Percentiles rank a stretch among this genome's conserved stretches.
These are phyloP conservation scores for Chionomys nivalis DNA, from an alignment of 2,113 vertebrate genomes.

Conservation along the genomic window DNA sequence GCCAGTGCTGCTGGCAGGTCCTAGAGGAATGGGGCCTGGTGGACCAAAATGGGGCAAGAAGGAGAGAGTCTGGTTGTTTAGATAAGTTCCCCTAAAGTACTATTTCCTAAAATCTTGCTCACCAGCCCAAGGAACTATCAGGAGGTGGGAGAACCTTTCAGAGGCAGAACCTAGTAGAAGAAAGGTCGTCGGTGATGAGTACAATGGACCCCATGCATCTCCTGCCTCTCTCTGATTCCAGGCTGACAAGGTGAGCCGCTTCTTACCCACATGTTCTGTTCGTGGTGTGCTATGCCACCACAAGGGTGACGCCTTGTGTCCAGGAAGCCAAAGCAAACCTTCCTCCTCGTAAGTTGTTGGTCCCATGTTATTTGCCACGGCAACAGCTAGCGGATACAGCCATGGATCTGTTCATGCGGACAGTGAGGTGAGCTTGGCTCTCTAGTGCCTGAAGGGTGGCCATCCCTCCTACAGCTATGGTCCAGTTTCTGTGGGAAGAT, in stretches of 20 bases:
- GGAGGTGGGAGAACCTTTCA: too few species aligned
- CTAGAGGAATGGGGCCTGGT: neutral
- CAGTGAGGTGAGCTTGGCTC: neutral
- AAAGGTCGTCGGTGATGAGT: too few species aligned
- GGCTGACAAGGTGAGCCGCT: neutral
- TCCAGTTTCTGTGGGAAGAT: neutral
- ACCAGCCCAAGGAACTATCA: too few species aligned
- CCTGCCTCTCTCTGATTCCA: neutral
- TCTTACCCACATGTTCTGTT: too few species aligned
- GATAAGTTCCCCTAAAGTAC: too few species aligned
- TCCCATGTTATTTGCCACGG: neutral
- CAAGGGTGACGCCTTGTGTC: neutral
- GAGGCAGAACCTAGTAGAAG: too few species aligned
- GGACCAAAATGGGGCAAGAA: accelerated
- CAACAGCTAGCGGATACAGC: too few species aligned
- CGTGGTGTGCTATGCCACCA: neutral
- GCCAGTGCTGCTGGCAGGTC: neutral
- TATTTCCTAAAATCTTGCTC: too few species aligned
- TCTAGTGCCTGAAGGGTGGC: neutral
- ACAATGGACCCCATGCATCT: too few species aligned
- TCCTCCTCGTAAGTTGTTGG: neutral
- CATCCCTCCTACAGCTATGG: neutral
- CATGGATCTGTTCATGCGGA: too few species aligned
- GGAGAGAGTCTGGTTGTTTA: too few species aligned
- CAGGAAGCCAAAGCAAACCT: neutral